These are phyloP conservation scores for Alouatta palliata DNA, from an alignment of 2,113 vertebrate genomes.

Conservation along the genomic window DNA sequence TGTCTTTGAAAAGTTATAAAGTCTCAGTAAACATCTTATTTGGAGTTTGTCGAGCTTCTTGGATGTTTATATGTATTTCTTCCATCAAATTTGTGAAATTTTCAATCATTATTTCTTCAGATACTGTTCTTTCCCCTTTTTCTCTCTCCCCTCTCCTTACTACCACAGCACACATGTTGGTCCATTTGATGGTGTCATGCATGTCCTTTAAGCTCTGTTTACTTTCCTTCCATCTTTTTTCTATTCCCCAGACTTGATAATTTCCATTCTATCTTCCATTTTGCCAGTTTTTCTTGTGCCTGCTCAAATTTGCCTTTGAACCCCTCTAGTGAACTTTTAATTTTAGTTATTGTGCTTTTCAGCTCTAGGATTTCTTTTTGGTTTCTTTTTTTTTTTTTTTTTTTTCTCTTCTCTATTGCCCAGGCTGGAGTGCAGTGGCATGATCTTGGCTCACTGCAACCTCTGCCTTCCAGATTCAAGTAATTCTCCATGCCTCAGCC, in stretches of 20 bases:
- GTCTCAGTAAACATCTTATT: not conserved
- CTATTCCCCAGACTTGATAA: not conserved
- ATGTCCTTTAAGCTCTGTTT: not conserved
- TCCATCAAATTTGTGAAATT: not conserved
- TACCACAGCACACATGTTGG: not conserved
- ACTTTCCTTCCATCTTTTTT: not conserved
- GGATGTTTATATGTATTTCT: not conserved
- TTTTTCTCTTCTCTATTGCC: too few species aligned
- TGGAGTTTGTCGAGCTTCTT: not conserved
- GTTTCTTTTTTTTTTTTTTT: not conserved
- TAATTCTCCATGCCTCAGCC: too few species aligned
- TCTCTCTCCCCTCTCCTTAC: not conserved
- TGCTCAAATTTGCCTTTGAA: not conserved
- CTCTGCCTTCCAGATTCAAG: too few species aligned
- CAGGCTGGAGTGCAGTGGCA: too few species aligned
- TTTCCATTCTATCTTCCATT: not conserved
- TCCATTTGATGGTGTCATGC: not conserved
- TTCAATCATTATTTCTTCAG: not conserved
- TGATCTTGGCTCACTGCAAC: too few species aligned
- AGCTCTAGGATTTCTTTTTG: not conserved
- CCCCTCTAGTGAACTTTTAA: not conserved
- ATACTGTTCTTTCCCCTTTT: not conserved
- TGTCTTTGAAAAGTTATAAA: not conserved
- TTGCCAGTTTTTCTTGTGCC: not conserved
- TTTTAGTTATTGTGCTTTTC: not conserved